Base-by-base conservation (phyloP, 2,888 invertebrate species). In the Sicus ferrugineus region DNA sequence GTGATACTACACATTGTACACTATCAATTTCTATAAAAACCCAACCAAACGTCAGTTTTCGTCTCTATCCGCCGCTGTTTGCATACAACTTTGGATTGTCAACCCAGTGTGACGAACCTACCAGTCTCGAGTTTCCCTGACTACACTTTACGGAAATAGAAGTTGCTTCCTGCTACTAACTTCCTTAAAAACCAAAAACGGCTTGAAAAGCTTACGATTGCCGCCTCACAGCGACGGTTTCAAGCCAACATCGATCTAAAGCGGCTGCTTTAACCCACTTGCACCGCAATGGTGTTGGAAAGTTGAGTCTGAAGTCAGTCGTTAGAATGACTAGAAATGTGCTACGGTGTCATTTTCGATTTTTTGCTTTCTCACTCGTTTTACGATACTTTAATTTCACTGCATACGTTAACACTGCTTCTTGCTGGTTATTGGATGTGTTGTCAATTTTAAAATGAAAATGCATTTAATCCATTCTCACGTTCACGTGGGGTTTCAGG, bases 71-170 rank as follows among this genome's bases (percentile, higher is more conserved):
- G n/a, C n/a, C n/a, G n/a, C n/a, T n/a, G n/a, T n/a, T n/a, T n/a
- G n/a, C n/a, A n/a, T n/a, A n/a, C n/a, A n/a, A n/a, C n/a, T n/a
- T n/a, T n/a, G n/a, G n/a, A n/a, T n/a, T n/a, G n/a, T n/a, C n/a
- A n/a, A n/a, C n/a, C n/a, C n/a, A n/a, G n/a, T n/a, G n/a, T n/a
- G n/a, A n/a, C n/a, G n/a, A n/a, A n/a, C n/a, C n/a, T n/a, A n/a
- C n/a, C n/a, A n/a, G n/a, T n/a, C n/a, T n/a, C n/a, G n/a, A n/a
- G n/a, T n/a, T n/a, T n/a, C n/a, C n/a, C n/a, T 30, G 30, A 7
- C 28, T n/a, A 56, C 56, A 56, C 26, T 26, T 2, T 28, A 30
- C 56, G 56, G 56, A 56, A 56, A 56, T 56, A 56, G 56, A 56
- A 30, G 30, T 56, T 30, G 30, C 30, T 56, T 56, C 56, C 56